These are phyloP conservation scores for Leuciscus waleckii DNA, from an alignment of 2,797 vertebrate species.

Conservation along the genomic window DNA sequence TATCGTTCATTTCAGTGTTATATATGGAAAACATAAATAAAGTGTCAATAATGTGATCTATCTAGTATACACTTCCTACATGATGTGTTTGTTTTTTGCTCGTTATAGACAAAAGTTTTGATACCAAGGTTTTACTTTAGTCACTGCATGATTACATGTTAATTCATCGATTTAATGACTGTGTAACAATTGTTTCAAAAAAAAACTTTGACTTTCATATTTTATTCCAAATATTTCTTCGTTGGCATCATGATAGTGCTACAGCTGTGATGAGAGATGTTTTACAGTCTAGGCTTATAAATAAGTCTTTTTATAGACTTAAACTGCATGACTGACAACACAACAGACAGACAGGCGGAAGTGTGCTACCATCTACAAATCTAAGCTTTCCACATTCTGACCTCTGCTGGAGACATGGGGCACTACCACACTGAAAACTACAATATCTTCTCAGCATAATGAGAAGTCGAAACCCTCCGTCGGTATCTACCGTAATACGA, in stretches of 20 bases:
- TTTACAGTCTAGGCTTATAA: background rate
- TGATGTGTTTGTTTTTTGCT: constrained; percentile 26
- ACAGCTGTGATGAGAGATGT: background rate
- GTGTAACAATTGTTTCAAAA: background rate
- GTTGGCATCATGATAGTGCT: background rate
- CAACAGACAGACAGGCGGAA: constrained; percentile 17
- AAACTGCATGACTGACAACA: background rate
- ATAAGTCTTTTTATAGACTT: background rate
- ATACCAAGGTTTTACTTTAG: background rate
- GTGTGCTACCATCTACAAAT: constrained; percentile 8
- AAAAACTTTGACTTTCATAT: background rate
- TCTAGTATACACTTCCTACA: constrained; percentile 38
- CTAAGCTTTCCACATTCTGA: constrained; percentile 37
- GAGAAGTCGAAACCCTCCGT: background rate
- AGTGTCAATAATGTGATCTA: constrained; percentile 52
- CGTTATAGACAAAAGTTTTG: background rate
- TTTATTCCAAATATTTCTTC: background rate
- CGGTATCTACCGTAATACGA: background rate
- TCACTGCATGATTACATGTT: background rate
- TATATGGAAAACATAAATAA: constrained; percentile 83
- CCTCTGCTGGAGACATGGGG: constrained; percentile 46
- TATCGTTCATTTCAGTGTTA: constrained; percentile 84
- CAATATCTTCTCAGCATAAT: background rate
- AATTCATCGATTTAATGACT: background rate
- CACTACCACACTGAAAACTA: background rate